Evolutionary conservation across 2,797 vertebrate species (phyloP).

Genomic region (Coranthus polyacanthus): DNA sequence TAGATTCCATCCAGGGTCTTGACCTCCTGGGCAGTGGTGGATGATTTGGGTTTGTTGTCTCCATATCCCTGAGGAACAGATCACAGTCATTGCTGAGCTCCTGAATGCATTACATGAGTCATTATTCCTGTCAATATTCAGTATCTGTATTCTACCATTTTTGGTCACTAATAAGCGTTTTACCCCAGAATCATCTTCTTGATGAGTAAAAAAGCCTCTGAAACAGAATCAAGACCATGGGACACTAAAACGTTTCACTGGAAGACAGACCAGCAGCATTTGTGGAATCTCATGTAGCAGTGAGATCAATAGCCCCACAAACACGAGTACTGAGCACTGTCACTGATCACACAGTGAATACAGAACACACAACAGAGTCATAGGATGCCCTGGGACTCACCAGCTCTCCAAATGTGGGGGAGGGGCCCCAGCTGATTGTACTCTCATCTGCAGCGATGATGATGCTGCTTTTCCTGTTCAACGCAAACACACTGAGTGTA

Average conservation of each 20-base stretch:
- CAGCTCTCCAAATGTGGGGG: slow-evolving; percentile 95
- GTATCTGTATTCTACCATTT: background rate
- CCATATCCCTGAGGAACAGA: slow-evolving; percentile 91
- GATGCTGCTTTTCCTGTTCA: slow-evolving; percentile 93
- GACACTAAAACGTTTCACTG: background rate
- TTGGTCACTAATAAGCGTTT: too few relatives aligned
- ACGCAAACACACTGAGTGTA: slow-evolving; percentile 13
- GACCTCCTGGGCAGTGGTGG: slow-evolving; percentile 95
- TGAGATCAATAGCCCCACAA: too few relatives aligned
- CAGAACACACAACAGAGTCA: background rate
- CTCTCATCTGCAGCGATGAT: slow-evolving; percentile 95
- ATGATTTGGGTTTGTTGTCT: slow-evolving; percentile 97
- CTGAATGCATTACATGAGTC: background rate
- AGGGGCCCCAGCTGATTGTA: slow-evolving; percentile 97
- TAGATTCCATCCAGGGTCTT: slow-evolving; percentile 95
- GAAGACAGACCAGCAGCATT: background rate
- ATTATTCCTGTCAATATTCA: background rate
- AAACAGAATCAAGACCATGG: background rate
- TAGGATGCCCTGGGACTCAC: slow-evolving; percentile 76
- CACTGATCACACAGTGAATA: too few relatives aligned
- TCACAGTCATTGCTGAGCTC: background rate
- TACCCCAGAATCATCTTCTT: background rate
- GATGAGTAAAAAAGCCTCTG: background rate
- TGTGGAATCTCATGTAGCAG: too few relatives aligned
- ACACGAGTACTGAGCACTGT: too few relatives aligned